Base-by-base conservation (phyloP, 2,888 invertebrate species). In the Papilio gigon region DNA sequence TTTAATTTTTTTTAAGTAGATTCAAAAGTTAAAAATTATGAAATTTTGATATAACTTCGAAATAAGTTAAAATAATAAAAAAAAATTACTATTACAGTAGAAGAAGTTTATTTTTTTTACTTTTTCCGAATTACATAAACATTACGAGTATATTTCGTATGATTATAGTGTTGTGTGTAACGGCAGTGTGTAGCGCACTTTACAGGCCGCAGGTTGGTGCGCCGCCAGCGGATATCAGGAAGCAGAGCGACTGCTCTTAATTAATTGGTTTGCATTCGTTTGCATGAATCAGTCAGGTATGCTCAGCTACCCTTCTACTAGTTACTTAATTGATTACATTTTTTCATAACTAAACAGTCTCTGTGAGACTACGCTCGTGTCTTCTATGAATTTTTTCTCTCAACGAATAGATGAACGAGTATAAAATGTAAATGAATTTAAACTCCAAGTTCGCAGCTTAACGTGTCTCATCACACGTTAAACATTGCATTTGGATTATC, bases 241-340 rank as follows among this genome's bases (percentile, higher is more conserved):
- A 84, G 83, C 83, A 83, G 82, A 80, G 81, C 76, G 83, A 83
- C 86, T 85, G 81, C 82, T 86, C 84, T 81, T 88, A 88, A 90
- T 89, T 89, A 90, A 90, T 90, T 90, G 90, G 89, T 88, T 90
- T 88, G 90, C 88, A 90, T 90, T 90, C 89, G 87, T 90, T 90
- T 89, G 90, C 90, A 90, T 90, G 86, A 89, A 90, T 90, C 90
- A 90, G 82, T 80, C 88, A 89, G 88, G 89, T 89, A 47, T 22
- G 88, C 81, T 78, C 71, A 56, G 44, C 20, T 30, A 37, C n/a
- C 14, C 60, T 30, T 22, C 59, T 60, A 42, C 58, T 53, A 50
- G 59, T 61, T 58, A 63, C 20, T 47, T 12, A 11, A 47, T 20
- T 47, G 47, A 47, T 22, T 47, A 47, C 22, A 22, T 47, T 40